Conservation (phyloP, 1,140 invertebrate species). For the Belonocnema kinseyi region DNA sequence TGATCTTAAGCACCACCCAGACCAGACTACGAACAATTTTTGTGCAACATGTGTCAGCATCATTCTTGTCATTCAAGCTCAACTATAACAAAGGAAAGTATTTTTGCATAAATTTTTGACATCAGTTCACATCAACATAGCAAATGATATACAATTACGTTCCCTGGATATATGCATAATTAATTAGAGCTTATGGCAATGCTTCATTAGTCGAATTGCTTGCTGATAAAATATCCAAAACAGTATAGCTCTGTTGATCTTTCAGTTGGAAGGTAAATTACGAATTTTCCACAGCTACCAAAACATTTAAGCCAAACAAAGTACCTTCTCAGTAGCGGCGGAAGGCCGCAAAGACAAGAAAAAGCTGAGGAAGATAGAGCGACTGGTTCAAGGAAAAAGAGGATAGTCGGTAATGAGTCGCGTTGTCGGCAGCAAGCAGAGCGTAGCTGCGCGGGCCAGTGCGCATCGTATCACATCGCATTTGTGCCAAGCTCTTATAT, state of each 20-base stretch:
- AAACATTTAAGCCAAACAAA: not conserved
- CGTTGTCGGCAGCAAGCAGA: constrained; percentile 70
- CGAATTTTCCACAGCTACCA: not conserved
- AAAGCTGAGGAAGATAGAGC: not conserved
- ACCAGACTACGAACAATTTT: not conserved
- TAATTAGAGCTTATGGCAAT: too few relatives aligned
- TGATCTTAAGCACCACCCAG: not conserved
- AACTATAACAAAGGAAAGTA: too few relatives aligned
- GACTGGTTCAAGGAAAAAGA: constrained; percentile 32
- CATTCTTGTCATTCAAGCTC: too few relatives aligned
- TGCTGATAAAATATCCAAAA: not conserved
- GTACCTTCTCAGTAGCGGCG: not conserved
- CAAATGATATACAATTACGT: too few relatives aligned
- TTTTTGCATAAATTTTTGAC: too few relatives aligned
- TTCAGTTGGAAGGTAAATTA: not conserved
- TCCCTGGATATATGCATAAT: too few relatives aligned
- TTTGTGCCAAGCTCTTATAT: constrained; percentile 64
- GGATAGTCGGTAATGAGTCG: constrained; percentile 66
- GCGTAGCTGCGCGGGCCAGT: constrained; percentile 70
- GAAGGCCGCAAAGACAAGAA: constrained; percentile 22
- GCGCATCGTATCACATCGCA: constrained; percentile 65
- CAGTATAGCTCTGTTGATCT: not conserved
- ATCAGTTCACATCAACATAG: too few relatives aligned
- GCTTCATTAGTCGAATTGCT: too few relatives aligned
- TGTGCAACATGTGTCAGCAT: too few relatives aligned